A percentile compares a stretch with the other conserved stretches of the same genome.
These are phyloP conservation scores for Dromaius novaehollandiae DNA, from an alignment of 2,113 vertebrate species.

Conservation along the genomic window DNA sequence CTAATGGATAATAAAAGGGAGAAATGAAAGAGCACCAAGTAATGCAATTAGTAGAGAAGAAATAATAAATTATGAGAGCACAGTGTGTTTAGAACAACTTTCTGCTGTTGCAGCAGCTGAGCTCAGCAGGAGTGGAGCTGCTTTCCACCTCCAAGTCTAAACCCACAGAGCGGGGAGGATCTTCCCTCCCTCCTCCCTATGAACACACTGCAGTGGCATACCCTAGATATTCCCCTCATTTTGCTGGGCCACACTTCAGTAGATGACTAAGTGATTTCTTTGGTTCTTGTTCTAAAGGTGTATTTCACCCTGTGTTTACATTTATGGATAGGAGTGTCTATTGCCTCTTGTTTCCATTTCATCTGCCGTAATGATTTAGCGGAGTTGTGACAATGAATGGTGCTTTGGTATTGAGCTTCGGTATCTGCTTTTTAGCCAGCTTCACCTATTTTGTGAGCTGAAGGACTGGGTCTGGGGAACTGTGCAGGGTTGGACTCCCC, in stretches of 20 bases:
- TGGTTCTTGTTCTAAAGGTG: neutral
- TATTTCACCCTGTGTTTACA: neutral
- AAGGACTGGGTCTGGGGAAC: neutral
- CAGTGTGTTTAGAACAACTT: neutral
- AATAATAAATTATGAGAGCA: neutral
- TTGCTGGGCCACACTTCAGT: neutral
- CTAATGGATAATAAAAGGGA: neutral
- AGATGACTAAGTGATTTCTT: neutral
- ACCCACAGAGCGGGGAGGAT: neutral
- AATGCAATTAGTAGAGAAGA: slow-evolving; percentile 1
- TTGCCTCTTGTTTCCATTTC: neutral
- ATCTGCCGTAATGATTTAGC: neutral
- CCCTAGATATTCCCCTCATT: neutral
- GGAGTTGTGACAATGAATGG: neutral
- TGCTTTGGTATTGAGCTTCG: neutral
- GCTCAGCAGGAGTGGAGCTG: neutral
- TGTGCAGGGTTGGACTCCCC: neutral
- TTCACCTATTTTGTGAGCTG: neutral
- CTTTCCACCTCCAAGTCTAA: neutral
- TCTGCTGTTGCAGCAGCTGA: slow-evolving; percentile 36
- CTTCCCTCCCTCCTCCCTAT: neutral
- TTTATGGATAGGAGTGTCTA: neutral
- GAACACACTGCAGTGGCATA: neutral
- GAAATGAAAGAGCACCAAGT: neutral
- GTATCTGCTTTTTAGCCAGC: neutral